These are phyloP conservation scores for Oryzias dopingdopingensis DNA, from an alignment of 2,797 vertebrate species.

Conservation along the genomic window DNA sequence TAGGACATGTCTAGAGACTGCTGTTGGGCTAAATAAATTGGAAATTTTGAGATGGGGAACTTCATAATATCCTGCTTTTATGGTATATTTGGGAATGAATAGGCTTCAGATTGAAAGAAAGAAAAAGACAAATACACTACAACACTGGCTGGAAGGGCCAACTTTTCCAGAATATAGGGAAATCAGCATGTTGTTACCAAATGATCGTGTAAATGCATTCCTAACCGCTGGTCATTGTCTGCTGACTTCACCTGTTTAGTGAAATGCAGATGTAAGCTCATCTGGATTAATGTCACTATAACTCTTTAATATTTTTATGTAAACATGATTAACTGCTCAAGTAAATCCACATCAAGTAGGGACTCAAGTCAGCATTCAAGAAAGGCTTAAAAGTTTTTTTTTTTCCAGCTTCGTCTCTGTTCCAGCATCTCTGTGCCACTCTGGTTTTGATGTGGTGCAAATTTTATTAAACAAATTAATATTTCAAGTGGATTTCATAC, in stretches of 20 bases:
- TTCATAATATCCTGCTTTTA: constrained; percentile 59
- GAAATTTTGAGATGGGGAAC: constrained; percentile 50
- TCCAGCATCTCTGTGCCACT: too few species aligned
- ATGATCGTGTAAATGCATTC: constrained; percentile 21
- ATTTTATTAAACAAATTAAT: neutral
- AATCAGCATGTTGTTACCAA: constrained; percentile 41
- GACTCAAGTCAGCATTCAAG: constrained; percentile 15
- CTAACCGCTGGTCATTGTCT: neutral
- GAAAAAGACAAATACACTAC: constrained; percentile 2
- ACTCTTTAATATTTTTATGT: constrained; percentile 48
- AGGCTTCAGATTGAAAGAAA: constrained; percentile 19
- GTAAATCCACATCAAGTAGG: constrained; percentile 12
- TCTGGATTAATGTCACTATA: constrained; percentile 23
- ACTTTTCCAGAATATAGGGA: constrained; percentile 13
- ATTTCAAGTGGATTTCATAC: constrained; percentile 54
- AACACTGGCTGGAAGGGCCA: constrained; percentile 10
- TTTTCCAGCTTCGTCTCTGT: too few species aligned
- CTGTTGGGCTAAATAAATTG: constrained; percentile 62
- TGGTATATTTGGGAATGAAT: constrained; percentile 44
- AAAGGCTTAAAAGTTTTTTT: too few species aligned
- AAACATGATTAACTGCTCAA: constrained; percentile 35
- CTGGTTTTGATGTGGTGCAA: too few species aligned
- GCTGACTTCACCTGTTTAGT: neutral
- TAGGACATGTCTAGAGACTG: constrained; percentile 67
- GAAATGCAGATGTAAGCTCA: neutral